These are phyloP conservation scores for Erebia palarica DNA, from an alignment of 2,888 invertebrate genomes.

Conservation along the genomic window DNA sequence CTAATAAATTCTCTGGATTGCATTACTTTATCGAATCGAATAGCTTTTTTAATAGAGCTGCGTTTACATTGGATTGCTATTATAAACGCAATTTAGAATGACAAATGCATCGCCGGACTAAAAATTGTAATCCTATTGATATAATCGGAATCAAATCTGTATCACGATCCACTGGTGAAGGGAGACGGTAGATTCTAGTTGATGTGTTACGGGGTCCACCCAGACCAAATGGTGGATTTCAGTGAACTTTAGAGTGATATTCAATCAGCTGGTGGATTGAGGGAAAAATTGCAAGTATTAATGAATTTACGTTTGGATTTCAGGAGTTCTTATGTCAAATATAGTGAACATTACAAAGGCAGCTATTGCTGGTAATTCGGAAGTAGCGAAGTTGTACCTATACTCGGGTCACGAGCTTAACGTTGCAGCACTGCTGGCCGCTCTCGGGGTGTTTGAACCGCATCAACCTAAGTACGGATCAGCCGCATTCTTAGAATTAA, in stretches of 20 bases:
- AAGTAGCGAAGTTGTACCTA: conserved; percentile 70
- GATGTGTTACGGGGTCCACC: too few relatives aligned
- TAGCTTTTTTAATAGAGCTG: too few relatives aligned
- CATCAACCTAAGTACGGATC: conserved; percentile 83
- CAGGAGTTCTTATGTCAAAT: conserved; percentile 75
- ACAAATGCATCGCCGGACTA: too few relatives aligned
- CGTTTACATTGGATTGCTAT: too few relatives aligned
- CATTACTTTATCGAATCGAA: not conserved
- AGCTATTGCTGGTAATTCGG: conserved; percentile 64
- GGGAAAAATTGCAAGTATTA: not conserved
- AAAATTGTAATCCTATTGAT: too few relatives aligned
- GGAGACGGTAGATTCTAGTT: too few relatives aligned
- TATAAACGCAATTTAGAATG: too few relatives aligned
- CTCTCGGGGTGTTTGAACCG: conserved; percentile 77
- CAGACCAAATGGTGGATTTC: too few relatives aligned
- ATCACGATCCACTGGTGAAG: too few relatives aligned
- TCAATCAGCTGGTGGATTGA: too few relatives aligned
- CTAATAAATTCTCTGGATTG: not conserved
- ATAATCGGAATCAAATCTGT: too few relatives aligned
- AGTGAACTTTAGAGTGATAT: too few relatives aligned
- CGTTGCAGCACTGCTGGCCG: conserved; percentile 80
- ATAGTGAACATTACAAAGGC: conserved; percentile 72
- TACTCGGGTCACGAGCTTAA: conserved; percentile 86
- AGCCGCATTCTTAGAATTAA: conserved; percentile 79
- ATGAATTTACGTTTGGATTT: conserved; percentile 19